phyloP scores from a whole-genome alignment of 2,888 invertebrate species.

The Augochlorella aurata region DNA sequence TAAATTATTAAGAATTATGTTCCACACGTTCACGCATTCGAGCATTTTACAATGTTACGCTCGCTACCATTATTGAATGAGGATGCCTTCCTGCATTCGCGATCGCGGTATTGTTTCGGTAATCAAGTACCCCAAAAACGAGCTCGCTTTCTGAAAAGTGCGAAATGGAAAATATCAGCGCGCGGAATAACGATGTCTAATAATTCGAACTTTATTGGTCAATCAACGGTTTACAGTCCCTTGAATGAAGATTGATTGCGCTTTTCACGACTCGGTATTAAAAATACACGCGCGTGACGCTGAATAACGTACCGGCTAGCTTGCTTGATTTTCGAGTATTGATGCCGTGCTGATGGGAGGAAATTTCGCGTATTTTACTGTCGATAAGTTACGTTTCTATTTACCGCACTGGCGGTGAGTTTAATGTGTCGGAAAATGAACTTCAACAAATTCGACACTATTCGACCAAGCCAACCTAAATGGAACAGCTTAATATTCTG shows the following conservation, averaged over 20 bases:
- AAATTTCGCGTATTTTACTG: slow-evolving; percentile 16
- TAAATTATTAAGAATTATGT: too few species aligned
- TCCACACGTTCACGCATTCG: too few species aligned
- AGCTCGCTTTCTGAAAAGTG: neutral
- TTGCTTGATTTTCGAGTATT: slow-evolving; percentile 16
- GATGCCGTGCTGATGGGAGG: neutral
- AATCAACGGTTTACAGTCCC: slow-evolving; percentile 26
- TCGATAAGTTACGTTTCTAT: neutral
- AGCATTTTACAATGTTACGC: too few species aligned
- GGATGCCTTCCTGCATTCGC: too few species aligned
- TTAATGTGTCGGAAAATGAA: slow-evolving; percentile 17
- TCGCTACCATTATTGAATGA: neutral
- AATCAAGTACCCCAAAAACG: neutral
- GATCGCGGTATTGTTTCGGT: neutral
- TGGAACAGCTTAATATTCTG: too few species aligned
- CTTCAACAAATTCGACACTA: neutral
- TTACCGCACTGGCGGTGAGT: neutral
- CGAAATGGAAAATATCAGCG: neutral
- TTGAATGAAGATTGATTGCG: slow-evolving; percentile 28
- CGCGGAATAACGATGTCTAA: neutral
- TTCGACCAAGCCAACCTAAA: too few species aligned
- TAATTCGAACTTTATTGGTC: slow-evolving; percentile 14
- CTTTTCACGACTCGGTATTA: slow-evolving; percentile 20
- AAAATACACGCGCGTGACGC: slow-evolving; percentile 20
- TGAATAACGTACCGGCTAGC: neutral